Evolutionary conservation across 2,113 vertebrate genomes (phyloP), one percentile per base, ranked within the genome.

Genomic region (Upupa epops): DNA sequence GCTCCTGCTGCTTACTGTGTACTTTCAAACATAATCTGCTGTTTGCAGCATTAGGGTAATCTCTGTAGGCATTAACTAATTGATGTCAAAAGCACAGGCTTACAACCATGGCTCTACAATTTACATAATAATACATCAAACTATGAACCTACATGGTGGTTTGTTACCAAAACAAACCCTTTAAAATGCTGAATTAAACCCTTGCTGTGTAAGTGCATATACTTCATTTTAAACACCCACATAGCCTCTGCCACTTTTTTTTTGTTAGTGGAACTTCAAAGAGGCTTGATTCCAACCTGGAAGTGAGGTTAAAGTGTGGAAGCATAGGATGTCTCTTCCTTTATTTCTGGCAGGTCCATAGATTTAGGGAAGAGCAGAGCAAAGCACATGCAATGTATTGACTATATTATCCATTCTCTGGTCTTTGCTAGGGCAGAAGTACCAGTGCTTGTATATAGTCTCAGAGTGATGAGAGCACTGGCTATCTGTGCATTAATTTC

Each of bases 21-120:
- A 86, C 83, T 93, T 87, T 79, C 88, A 96, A n/a, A 52, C 80
- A 51, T 92, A 95, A 93, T 96, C 96, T 0, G 2, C 71, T 91
- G 80, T 91, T 95, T 95, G 76, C 94, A 85, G 92, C 83, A 61
- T 88, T 95, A 81, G 66, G 81, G 72, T 93, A 94, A 95, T 96
- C 87, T 93, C 71, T 90, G 76, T 95, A 87, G 93, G 93, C 84
- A 54, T 92, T 95, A 94, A 88, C 86, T 95, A 95, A 93, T 88
- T 92, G 88, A 88, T 96, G 94, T 96, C 78, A 85, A 58, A 92
- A 96, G 79, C 79, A 80, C 46, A 79, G 94, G 91, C 92, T 96
- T 97, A 90, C 88, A 93, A 92, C 83, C 90, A 86, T 26, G 29
- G 91, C 94, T 87, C 92, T 91, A 37, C 80, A 93, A 96, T 96